phyloP scores from a whole-genome alignment of 1,140 invertebrate genomes.

The Bemisia tabaci region DNA sequence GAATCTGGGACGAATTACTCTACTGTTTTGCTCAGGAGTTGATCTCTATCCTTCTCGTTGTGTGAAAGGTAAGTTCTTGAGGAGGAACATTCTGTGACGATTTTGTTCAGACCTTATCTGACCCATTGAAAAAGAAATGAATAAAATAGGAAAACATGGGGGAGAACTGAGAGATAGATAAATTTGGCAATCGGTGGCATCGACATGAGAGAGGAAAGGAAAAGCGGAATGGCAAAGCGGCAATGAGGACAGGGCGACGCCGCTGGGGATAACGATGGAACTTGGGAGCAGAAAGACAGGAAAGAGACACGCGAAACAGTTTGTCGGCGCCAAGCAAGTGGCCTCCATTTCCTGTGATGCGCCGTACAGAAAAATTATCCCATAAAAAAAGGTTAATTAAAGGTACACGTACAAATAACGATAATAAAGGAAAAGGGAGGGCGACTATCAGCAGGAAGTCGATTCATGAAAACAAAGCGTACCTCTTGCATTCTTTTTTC shows the following conservation, averaged over 20 bases:
- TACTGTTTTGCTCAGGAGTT: too few species aligned
- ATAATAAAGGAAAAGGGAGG: not conserved
- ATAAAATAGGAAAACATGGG: not conserved
- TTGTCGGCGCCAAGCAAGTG: not conserved
- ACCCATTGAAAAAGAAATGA: not conserved
- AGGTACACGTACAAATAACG: not conserved
- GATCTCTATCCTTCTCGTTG: too few species aligned
- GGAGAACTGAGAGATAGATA: not conserved
- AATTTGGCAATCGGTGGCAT: not conserved
- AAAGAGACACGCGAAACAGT: not conserved
- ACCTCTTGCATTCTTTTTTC: not conserved
- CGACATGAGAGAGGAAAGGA: not conserved
- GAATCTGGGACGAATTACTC: too few species aligned
- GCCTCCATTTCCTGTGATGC: not conserved
- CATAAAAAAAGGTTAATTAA: not conserved
- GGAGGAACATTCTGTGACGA: too few species aligned
- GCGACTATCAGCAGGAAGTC: not conserved
- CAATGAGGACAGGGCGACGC: not conserved
- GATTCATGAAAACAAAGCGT: not conserved
- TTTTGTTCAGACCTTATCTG: too few species aligned
- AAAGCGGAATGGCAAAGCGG: not conserved
- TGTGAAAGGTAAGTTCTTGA: too few species aligned
- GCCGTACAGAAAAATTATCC: not conserved
- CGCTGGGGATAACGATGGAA: not conserved
- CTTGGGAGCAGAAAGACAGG: not conserved